Conservation (phyloP, 1,140 invertebrate species). For the Aricia agestis region DNA sequence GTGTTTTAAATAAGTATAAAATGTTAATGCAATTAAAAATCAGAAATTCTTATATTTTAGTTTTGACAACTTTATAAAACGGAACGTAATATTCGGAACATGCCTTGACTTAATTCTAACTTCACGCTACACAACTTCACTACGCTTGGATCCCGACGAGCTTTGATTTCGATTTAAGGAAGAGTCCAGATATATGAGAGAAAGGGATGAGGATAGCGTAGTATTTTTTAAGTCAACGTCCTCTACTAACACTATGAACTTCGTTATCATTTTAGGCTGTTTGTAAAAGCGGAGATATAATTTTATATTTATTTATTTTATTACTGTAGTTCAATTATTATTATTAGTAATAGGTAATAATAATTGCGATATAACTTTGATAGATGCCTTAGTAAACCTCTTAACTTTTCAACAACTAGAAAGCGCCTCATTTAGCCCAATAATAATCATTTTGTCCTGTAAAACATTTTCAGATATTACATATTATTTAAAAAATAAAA, state of each 20-base stretch:
- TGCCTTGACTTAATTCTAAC: constrained; percentile 39
- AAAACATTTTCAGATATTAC: too few species aligned
- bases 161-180: constrained; percentile 76
- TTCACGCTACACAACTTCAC: constrained; percentile 61
- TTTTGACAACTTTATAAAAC: constrained; percentile 1
- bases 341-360: too few species aligned
- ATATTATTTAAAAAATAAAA: too few species aligned
- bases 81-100: constrained; percentile 44
- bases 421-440: too few species aligned
- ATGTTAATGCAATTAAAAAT: not conserved
- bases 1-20: not conserved
- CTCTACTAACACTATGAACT: constrained; percentile 61
- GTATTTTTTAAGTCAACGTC: constrained; percentile 71
- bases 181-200: constrained; percentile 55
- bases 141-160: constrained; percentile 63
- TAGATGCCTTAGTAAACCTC: too few species aligned
- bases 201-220: constrained; percentile 52
- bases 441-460: too few species aligned
- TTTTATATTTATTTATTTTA: not conserved
- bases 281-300: not conserved
- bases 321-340: not conserved
- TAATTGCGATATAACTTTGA: too few species aligned
- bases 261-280: constrained; percentile 46
- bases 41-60: not conserved
- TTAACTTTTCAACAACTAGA: too few species aligned